These are phyloP conservation scores for Brachionus asplanchnoidis DNA, from an alignment of 1,140 invertebrate genomes.

Conservation along the genomic window DNA sequence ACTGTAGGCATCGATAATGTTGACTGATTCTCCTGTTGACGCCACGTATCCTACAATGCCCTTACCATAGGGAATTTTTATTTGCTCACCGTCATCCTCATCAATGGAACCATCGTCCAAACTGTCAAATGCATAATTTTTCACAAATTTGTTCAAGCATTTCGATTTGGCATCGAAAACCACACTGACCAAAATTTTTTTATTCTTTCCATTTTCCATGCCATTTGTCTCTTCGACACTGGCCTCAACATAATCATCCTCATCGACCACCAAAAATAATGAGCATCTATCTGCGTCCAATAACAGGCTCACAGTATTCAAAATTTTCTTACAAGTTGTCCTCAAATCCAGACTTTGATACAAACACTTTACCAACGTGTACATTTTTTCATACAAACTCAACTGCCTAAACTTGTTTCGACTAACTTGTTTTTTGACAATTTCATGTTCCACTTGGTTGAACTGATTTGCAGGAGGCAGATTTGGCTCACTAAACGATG, in stretches of 20 bases:
- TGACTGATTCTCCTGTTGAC: constrained; percentile 80
- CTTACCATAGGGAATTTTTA: constrained; percentile 72
- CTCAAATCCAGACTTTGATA: constrained; percentile 89
- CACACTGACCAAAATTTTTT: constrained; percentile 74
- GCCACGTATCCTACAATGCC: constrained; percentile 90
- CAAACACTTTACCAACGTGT: constrained; percentile 91
- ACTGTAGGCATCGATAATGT: constrained; percentile 90
- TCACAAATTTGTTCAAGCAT: constrained; percentile 48
- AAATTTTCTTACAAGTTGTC: constrained; percentile 87
- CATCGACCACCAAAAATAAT: constrained; percentile 79
- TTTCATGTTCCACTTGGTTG: not conserved
- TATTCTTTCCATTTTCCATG: not conserved
- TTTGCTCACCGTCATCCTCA: constrained; percentile 71
- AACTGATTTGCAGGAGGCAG: not conserved
- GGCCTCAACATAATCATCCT: constrained; percentile 44
- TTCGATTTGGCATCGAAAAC: constrained; percentile 75
- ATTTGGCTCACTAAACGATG: constrained; percentile 21
- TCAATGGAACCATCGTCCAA: constrained; percentile 74
- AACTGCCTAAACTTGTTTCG: constrained; percentile 76
- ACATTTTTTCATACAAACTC: constrained; percentile 88
- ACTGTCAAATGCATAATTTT: constrained; percentile 59
- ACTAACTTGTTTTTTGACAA: constrained; percentile 46
- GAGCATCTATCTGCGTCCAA: constrained; percentile 86
- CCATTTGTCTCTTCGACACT: not conserved
- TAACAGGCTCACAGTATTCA: constrained; percentile 86